These are phyloP conservation scores for Scartelaos histophorus DNA, from an alignment of 2,113 vertebrate species.

Conservation along the genomic window DNA sequence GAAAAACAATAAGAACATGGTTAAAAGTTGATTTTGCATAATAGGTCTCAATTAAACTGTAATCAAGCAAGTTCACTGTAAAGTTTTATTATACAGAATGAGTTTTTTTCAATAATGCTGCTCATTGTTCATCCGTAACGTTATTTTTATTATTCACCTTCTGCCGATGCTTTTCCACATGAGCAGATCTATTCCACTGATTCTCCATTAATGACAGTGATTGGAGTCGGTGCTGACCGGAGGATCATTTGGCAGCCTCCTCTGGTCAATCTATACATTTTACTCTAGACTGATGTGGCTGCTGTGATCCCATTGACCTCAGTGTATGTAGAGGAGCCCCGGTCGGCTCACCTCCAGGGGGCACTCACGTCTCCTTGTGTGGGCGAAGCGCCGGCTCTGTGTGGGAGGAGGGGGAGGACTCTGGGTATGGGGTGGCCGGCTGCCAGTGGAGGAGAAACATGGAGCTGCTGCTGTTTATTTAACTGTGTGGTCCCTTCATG, in stretches of 20 bases:
- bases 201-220: conserved; percentile 28
- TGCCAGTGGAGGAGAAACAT: conserved; percentile 51
- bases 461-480: conserved; percentile 47
- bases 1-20: no score
- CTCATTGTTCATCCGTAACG: no score
- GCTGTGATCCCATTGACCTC: conserved; percentile 33
- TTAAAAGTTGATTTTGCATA: no score
- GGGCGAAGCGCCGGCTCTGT: neutral
- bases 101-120: no score
- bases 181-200: conserved; percentile 24
- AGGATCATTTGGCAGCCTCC: conserved; percentile 29
- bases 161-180: conserved; percentile 17
- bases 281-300: conserved; percentile 45
- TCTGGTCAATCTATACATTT: conserved; percentile 43
- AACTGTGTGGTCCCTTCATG: conserved; percentile 14
- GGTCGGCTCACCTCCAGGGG: conserved; percentile 19
- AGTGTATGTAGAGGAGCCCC: conserved; percentile 22
- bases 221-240: conserved; percentile 12
- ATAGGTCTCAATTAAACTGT: no score
- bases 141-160: conserved; percentile 7
- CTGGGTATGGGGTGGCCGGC: conserved; percentile 8
- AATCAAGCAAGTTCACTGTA: no score
- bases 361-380: conserved; percentile 1
- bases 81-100: no score
- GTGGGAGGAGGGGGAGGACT: neutral